A percentile compares a stretch with the other conserved stretches of the same genome.
Conservation (phyloP, 2,113 vertebrate genomes). For the Hemiprocne comata region DNA sequence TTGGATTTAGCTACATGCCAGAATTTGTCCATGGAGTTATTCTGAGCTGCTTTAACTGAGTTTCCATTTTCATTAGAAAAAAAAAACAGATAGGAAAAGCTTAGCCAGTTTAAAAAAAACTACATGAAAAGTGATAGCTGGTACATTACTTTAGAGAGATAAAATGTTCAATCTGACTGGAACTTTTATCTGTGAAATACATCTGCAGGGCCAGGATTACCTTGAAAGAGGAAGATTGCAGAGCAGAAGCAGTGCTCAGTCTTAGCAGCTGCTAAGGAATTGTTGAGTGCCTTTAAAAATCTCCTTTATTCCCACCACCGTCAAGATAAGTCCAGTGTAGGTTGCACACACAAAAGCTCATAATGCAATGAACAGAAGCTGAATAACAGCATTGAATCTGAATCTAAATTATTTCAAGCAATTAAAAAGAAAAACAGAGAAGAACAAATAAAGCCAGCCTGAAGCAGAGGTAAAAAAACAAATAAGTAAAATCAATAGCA, state of each 20-base stretch:
- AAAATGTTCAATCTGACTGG: neutral
- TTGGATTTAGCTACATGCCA: neutral
- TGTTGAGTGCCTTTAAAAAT: neutral
- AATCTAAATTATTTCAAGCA: constrained; percentile 16
- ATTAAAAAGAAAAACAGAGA: neutral
- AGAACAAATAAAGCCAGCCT: neutral
- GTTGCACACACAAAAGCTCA: neutral
- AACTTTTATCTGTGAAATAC: constrained; percentile 22
- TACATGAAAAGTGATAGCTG: neutral
- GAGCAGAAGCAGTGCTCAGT: neutral
- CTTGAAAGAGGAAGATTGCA: constrained; percentile 21
- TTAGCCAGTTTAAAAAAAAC: neutral
- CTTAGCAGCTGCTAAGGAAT: constrained; percentile 7
- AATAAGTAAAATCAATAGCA: neutral
- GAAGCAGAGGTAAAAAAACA: neutral
- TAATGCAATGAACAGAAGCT: neutral
- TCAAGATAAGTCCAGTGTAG: neutral
- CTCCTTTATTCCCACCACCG: neutral
- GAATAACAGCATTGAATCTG: neutral
- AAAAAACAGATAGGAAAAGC: neutral
- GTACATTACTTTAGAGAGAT: neutral
- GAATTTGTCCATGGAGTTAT: neutral
- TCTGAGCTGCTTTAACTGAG: neutral
- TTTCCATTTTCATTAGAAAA: neutral
- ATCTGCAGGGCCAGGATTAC: constrained; percentile 18